A percentile compares a stretch with the other conserved stretches of the same genome.
These are phyloP conservation scores for Gallinago nigripennis DNA, from an alignment of 2,797 vertebrate species.

Conservation along the genomic window DNA sequence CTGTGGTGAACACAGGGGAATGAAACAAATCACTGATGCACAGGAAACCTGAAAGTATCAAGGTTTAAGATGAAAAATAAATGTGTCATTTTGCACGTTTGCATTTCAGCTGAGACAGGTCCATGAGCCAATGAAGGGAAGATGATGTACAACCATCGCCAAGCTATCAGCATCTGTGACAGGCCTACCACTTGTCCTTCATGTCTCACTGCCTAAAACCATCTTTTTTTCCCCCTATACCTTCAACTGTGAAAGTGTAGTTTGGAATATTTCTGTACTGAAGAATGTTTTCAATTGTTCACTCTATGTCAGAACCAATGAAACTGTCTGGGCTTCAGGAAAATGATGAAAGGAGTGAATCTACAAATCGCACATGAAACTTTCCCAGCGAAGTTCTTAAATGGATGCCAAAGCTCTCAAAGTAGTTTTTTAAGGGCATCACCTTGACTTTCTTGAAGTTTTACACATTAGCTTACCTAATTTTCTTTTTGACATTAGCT, in stretches of 20 bases:
- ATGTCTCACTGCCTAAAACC: slow-evolving; percentile 86
- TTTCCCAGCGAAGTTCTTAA: background rate
- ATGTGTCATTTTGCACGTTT: slow-evolving; percentile 73
- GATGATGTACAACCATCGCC: slow-evolving; percentile 90
- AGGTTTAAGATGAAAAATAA: slow-evolving; percentile 77
- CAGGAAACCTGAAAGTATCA: slow-evolving; percentile 54
- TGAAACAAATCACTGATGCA: slow-evolving; percentile 69
- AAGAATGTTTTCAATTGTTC: slow-evolving; percentile 79
- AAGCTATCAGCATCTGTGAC: slow-evolving; percentile 87
- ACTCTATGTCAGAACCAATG: slow-evolving; percentile 39
- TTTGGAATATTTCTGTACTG: slow-evolving; percentile 77
- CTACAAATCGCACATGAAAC: slow-evolving; percentile 38
- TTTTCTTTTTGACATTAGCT: slow-evolving; percentile 37
- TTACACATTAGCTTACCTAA: slow-evolving; percentile 18
- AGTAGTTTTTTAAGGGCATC: slow-evolving; percentile 6
- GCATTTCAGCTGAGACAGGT: slow-evolving; percentile 76
- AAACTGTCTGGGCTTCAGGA: slow-evolving; percentile 43
- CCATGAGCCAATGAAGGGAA: slow-evolving; percentile 87
- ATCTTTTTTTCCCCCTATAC: slow-evolving; percentile 67
- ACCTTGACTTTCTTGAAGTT: slow-evolving; percentile 19
- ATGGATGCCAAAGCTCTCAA: background rate
- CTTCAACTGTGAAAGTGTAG: slow-evolving; percentile 71
- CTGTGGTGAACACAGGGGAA: slow-evolving; percentile 76
- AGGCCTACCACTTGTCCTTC: slow-evolving; percentile 88
- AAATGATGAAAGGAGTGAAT: slow-evolving; percentile 58